phyloP scores from a whole-genome alignment of 2,888 invertebrate genomes.

The Octonoba sinensis region DNA sequence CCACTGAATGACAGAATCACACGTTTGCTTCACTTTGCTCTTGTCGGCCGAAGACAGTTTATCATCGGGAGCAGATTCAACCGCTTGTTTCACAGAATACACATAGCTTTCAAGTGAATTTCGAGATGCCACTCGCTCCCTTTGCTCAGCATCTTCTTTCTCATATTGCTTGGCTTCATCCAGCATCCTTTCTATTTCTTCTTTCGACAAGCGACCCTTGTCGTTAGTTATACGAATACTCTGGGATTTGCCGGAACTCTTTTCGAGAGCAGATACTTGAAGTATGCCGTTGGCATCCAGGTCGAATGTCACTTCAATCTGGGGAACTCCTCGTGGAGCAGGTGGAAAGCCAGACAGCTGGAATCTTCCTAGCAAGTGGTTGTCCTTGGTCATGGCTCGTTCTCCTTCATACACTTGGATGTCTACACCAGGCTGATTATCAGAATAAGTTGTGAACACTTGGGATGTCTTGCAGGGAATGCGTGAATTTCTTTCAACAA shows the following conservation, averaged over 20 bases:
- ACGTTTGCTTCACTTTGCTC: conserved; percentile 74
- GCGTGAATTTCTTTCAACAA: conserved; percentile 84
- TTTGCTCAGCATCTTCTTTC: conserved; percentile 80
- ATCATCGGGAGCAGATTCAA: conserved; percentile 72
- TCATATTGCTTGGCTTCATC: conserved; percentile 84
- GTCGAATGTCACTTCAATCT: conserved; percentile 84
- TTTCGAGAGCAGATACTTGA: conserved; percentile 75
- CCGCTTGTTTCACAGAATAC: conserved; percentile 79
- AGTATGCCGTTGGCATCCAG: conserved; percentile 89
- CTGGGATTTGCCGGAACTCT: conserved; percentile 83
- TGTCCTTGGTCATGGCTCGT: conserved; percentile 90
- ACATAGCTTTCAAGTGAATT: conserved; percentile 82
- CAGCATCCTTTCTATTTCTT: conserved; percentile 89
- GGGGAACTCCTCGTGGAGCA: conserved; percentile 84
- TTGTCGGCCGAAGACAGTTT: conserved; percentile 79
- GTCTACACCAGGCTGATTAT: conserved; percentile 91
- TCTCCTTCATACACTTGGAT: conserved; percentile 86
- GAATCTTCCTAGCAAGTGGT: conserved; percentile 78
- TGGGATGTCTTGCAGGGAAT: conserved; percentile 82
- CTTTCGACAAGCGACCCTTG: conserved; percentile 85
- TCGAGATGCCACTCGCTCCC: conserved; percentile 79
- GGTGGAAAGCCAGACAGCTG: conserved; percentile 81
- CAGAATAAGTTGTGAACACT: conserved; percentile 90
- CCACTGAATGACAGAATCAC: conserved; percentile 80
- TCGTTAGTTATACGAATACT: conserved; percentile 87